Evolutionary conservation across 2,113 vertebrate species (phyloP), one percentile per base, ranked within the genome.

Genomic region (Chaetops frenatus): DNA sequence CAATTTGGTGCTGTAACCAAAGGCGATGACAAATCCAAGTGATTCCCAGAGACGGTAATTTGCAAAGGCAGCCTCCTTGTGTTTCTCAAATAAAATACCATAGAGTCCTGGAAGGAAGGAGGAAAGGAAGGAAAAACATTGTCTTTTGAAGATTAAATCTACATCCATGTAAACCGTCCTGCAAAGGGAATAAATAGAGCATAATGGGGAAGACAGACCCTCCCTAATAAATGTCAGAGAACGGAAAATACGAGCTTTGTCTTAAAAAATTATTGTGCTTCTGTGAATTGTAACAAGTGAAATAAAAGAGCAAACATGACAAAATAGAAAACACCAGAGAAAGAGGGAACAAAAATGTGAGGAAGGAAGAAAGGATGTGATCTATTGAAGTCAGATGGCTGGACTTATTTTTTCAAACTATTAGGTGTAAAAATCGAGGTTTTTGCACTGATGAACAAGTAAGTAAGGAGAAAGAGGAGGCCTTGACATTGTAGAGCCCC

Each of bases 41-140:
- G 99, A 99, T 92, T 99, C 99, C 98, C 99, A 99, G 81, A 99
- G 98, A 25, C 99, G 98, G 94, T 99, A 99, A 96, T 98, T 99
- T 61, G 99, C 98, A 36, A 99, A 99, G 7, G 99, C 99, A 1
- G 99, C 99, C 92, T 99, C 99, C 90, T 99, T 99, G 90, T 98
- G 83, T 20, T 92, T 90, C 25, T 98, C 95, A 92, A 99, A 99
- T 42, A 99, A 98, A 85, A 98, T 40, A 2, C 99, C 98, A 2
- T 98, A 99, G 9, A 99, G 98, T 33, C 98, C 99, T 99, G 97
- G 10, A n/a, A 89, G 25, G 21, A 91, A 70, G 27, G 25, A 78
- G 28, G 97, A 12, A 38, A 88, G 19, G 20, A 92, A 83, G 27
- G 16, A 78, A 53, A 96, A n/a, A 25, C 7, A 40, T 3, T 3